Evolutionary conservation across 1,140 invertebrate genomes (phyloP).

Genomic region (Cryptotermes secundus): DNA sequence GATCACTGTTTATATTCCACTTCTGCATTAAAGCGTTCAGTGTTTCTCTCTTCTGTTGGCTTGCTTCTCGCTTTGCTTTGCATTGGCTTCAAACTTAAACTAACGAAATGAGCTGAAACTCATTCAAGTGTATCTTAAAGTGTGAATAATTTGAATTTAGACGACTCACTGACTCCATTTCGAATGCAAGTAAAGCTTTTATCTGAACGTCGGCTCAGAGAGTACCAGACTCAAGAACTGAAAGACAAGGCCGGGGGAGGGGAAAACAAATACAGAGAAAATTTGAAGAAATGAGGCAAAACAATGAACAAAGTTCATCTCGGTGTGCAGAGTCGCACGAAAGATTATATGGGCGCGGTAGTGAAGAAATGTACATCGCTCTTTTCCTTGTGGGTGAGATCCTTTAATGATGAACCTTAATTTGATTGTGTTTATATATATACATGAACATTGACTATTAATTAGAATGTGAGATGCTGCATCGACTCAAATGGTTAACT

Average conservation of each 20-base stretch:
- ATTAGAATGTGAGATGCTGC: background rate
- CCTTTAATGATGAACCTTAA: background rate
- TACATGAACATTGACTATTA: background rate
- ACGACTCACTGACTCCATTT: constrained; percentile 30
- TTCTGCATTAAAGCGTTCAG: background rate
- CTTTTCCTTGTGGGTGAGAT: background rate
- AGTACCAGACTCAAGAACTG: background rate
- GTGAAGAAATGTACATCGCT: background rate
- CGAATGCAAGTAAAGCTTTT: constrained; percentile 10
- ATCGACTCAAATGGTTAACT: too few species aligned
- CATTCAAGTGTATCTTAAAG: constrained; percentile 23
- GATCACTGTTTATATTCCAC: background rate
- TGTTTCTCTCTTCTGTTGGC: background rate
- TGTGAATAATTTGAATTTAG: constrained; percentile 33
- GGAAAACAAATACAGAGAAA: constrained; percentile 32
- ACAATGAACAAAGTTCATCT: constrained; percentile 29
- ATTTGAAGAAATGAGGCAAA: constrained; percentile 34
- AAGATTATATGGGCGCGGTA: background rate
- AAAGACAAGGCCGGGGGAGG: background rate
- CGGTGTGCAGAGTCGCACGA: background rate
- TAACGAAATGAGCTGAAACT: background rate
- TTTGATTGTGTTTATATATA: background rate
- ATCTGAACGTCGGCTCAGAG: background rate
- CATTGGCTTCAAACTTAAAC: background rate
- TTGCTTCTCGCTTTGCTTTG: constrained; percentile 23